A percentile compares a stretch with the other conserved stretches of the same genome.
Conservation (phyloP, 2,797 vertebrate species). For the Odontamblyopus lacepedii region DNA sequence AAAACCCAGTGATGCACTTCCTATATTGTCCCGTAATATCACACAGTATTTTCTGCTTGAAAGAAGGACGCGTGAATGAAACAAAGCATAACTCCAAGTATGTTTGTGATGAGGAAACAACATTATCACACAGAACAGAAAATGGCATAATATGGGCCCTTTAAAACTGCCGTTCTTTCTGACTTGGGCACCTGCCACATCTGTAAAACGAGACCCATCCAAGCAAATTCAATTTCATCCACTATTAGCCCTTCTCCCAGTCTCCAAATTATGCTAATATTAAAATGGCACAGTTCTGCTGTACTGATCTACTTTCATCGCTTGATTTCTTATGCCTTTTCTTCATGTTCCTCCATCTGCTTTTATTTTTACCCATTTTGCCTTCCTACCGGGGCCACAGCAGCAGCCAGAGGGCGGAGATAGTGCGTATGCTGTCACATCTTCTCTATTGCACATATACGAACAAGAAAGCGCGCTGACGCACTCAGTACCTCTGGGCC, state of each 20-base stretch:
- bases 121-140: no score
- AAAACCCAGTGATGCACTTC: no score
- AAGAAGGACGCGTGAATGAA: no score
- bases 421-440: slow-evolving; percentile 18
- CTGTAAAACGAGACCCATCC: not conserved
- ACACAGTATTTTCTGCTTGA: no score
- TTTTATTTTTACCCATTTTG: slow-evolving; percentile 24
- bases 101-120: no score
- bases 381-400: slow-evolving; percentile 39
- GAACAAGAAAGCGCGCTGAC: slow-evolving; percentile 13
- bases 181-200: not conserved
- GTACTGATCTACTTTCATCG: slow-evolving; percentile 30
- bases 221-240: not conserved
- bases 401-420: slow-evolving; percentile 48
- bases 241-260: not conserved
- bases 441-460: slow-evolving; percentile 10
- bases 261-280: slow-evolving; percentile 3
- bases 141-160: no score
- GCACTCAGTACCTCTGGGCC: slow-evolving; percentile 43
- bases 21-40: no score
- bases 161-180: not conserved
- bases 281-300: slow-evolving; percentile 28
- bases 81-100: no score
- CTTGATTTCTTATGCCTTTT: slow-evolving; percentile 22
- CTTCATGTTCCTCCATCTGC: slow-evolving; percentile 9